Base-by-base conservation (phyloP, 2,797 vertebrate species). In the Syndactyla subalaris region DNA sequence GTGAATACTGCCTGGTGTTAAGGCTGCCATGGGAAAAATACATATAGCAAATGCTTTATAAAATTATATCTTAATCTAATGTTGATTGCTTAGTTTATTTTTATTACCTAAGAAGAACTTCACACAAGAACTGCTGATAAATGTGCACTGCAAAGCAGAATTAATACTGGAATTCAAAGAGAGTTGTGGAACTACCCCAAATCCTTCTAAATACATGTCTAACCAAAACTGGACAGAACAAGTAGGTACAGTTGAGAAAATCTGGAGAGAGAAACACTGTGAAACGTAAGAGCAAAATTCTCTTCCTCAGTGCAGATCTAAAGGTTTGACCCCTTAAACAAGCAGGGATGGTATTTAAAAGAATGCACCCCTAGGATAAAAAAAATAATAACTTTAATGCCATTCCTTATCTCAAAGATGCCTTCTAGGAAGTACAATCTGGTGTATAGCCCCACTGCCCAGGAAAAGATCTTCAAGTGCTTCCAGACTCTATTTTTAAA, bases 61-160 rank as follows among this genome's bases (percentile, higher is more conserved):
- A 88, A 94, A 84, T 68, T 19, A 10, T 10, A 75, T 38, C 65
- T 85, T 85, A 51, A 93, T 58, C 30, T 51, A 78, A 85, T 32
- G n/a, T 29, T 75, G 83, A 89, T 81, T 61, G 51, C 59, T 55
- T 72, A 26, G 62, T 93, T 94, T 67, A 71, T 73, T 95, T 95
- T 90, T 52, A 84, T 88, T 88, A 59, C 52, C 52, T 13, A 57
- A 73, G 63, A 80, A 88, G 78, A 75, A 5, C 17, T 2, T 24
- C 66, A 62, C 0, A 12, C 23, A 85, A 86, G 5, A 14, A 27
- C 32, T 55, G 52, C 29, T 46, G 70, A 29, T 75, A 93, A 70
- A 78, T 10, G 26, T 36, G 43, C 66, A 49, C 36, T 59, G 62
- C 52, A 70, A 74, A 91, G 17, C 2, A 79, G 48, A 86, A 70